Conservation (phyloP, 30 jellyfish, hydroid and myxozoan species). For the Chrysaora quinquecirrha region DNA sequence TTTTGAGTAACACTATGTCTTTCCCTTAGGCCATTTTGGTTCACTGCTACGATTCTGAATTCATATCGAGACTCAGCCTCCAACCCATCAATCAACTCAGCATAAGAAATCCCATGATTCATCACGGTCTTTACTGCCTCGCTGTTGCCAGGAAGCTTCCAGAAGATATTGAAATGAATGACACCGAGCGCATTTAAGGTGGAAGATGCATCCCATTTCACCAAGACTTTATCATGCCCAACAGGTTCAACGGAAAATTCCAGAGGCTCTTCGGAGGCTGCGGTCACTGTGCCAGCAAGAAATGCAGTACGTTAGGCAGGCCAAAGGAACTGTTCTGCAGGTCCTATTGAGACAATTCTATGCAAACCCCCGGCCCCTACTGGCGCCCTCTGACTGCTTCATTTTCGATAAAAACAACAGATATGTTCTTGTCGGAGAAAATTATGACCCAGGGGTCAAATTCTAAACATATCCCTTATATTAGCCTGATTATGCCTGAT, state of each 20-base stretch:
- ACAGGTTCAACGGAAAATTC: slow-evolving; percentile 26
- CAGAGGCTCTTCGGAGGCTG: slow-evolving; percentile 51
- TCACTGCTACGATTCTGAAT: slow-evolving; percentile 51
- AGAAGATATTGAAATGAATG: slow-evolving; percentile 40
- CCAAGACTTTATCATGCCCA: slow-evolving; percentile 28
- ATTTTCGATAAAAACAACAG: too few species aligned
- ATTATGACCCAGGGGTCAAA: too few species aligned
- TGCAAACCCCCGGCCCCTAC: too few species aligned
- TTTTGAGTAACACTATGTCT: slow-evolving; percentile 50
- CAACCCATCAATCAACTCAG: slow-evolving; percentile 45
- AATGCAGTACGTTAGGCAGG: too few species aligned
- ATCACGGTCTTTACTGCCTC: slow-evolving; percentile 50
- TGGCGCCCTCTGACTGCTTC: too few species aligned
- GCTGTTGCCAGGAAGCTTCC: slow-evolving; percentile 19
- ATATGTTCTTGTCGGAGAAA: too few species aligned
- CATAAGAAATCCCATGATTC: slow-evolving; percentile 6
- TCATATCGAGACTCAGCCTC: slow-evolving; percentile 35
- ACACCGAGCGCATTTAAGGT: neutral
- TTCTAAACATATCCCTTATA: too few species aligned
- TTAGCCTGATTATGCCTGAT: too few species aligned
- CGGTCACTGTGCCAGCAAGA: slow-evolving; percentile 31
- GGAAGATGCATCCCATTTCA: slow-evolving; percentile 36
- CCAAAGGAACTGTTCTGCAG: too few species aligned
- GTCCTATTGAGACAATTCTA: too few species aligned
- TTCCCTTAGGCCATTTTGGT: slow-evolving; percentile 47